Percentiles rank a stretch among this genome's conserved stretches.
Conservation (phyloP, 2,888 invertebrate species). For the Melanostoma mellinum region DNA sequence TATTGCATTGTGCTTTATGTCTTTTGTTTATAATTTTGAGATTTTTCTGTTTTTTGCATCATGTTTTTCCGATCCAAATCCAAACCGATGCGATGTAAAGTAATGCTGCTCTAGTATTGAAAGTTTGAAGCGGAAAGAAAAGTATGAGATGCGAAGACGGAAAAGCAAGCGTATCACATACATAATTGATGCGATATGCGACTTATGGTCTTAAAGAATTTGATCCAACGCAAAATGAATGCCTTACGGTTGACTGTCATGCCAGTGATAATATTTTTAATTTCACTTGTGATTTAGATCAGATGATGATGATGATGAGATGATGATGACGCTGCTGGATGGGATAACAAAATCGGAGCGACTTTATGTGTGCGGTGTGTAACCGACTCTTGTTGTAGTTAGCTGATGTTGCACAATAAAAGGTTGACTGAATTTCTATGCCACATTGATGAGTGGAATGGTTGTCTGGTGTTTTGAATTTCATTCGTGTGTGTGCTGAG, state of each 20-base stretch:
- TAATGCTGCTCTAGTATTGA: background rate
- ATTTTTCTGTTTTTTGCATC: constrained; percentile 11
- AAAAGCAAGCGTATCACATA: constrained; percentile 14
- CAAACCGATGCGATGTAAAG: background rate
- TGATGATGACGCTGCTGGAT: constrained; percentile 5
- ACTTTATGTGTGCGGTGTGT: background rate
- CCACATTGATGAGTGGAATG: constrained; percentile 19
- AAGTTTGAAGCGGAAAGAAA: constrained; percentile 3
- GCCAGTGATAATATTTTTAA: constrained; percentile 38
- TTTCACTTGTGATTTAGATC: constrained; percentile 56
- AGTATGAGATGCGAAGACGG: constrained; percentile 1
- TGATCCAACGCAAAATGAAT: constrained; percentile 51
- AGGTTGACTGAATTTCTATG: constrained; percentile 63
- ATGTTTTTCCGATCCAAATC: background rate
- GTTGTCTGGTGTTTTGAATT: constrained; percentile 21
- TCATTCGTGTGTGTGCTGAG: constrained; percentile 18
- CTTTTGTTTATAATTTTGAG: constrained; percentile 40
- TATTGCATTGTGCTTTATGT: constrained; percentile 20
- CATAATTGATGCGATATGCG: constrained; percentile 41
- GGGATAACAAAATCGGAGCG: constrained; percentile 34
- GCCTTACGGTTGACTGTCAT: constrained; percentile 38
- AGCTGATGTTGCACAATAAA: constrained; percentile 42
- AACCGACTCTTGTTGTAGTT: constrained; percentile 7
- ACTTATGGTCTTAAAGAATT: constrained; percentile 35
- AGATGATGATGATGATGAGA: background rate